Conservation (phyloP, 1,140 invertebrate species). For the Bombus confusus region DNA sequence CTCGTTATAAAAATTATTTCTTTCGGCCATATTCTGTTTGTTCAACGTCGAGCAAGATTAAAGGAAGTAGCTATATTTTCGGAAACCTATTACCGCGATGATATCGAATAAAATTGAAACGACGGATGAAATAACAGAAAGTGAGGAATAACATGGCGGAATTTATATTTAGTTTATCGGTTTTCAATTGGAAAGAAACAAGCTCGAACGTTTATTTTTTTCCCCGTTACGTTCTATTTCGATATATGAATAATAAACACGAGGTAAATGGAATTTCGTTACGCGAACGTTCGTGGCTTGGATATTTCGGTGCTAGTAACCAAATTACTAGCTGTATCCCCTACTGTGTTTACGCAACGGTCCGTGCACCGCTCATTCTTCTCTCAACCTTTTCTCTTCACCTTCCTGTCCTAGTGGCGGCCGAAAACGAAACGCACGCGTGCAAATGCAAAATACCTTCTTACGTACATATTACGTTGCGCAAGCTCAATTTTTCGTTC, state of each 20-base stretch:
- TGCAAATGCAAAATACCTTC: background rate
- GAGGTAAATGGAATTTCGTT: background rate
- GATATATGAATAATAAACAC: background rate
- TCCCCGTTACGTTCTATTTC: background rate
- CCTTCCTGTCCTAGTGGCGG: background rate
- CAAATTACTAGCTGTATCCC: background rate
- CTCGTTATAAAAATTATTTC: background rate
- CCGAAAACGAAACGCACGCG: background rate
- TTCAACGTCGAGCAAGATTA: background rate
- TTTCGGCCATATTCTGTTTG: background rate
- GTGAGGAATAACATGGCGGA: too few species aligned
- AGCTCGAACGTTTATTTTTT: background rate
- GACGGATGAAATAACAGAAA: background rate
- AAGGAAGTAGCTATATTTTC: background rate
- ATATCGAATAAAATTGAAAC: background rate
- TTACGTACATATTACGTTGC: too few species aligned
- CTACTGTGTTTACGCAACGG: slow-evolving; percentile 20
- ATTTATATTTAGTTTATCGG: background rate
- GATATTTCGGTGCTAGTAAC: slow-evolving; percentile 1
- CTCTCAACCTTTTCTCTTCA: slow-evolving; percentile 8
- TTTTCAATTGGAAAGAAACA: background rate
- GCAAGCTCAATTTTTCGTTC: background rate
- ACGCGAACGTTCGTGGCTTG: background rate
- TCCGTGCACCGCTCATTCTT: background rate
- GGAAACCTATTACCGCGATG: background rate